Evolutionary conservation across 2,888 invertebrate species (phyloP), one percentile per base, ranked within the genome.

Genomic region (Mythimna loreyi): DNA sequence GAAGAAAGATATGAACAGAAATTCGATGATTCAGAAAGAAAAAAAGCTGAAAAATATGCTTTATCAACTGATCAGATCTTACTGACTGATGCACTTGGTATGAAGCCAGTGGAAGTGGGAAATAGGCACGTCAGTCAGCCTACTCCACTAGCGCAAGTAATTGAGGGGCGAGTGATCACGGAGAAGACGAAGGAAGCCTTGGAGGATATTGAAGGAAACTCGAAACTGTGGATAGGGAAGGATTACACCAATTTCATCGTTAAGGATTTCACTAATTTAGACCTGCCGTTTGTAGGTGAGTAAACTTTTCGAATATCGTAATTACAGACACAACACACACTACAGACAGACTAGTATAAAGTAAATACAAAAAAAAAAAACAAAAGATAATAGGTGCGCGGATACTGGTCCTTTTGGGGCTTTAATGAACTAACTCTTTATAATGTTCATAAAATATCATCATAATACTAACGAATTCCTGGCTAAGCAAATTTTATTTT

Each of bases 171-270:
- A 75, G 94, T 89, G 2, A 92, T 90, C 16, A 96, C 95, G 0
- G 95, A 94, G 43, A 90, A 82, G 21, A 93, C 92, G 0, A 93
- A 92, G 50, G 90, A 92, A 49, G 90, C 84, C 0, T 63, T 93
- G 70, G 93, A 94, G 71, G 92, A 89, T 0, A 82, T 92, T 0
- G 97, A 97, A 84, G 98, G 98, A 0, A 97, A 97, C 63, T 97
- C 98, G 0, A 99, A 99, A 88, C 95, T 98, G 63, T 99, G 99
- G 99, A 97, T 99, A 58, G 99, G 99, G 70, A 99, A 99, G 92
- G 99, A 99, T 90, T 99, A 99, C 87, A 97, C 98, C 0, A 99
- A 99, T 94, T 99, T 99, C 90, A 99, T 99, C 78, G 98, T 98
- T 73, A 99, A 99, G 91, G 99, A 99, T 93, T 99, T 99, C 91